A percentile compares a stretch with the other conserved stretches of the same genome.
These are phyloP conservation scores for Yasuhikotakia modesta DNA, from an alignment of 2,797 vertebrate species.

Conservation along the genomic window DNA sequence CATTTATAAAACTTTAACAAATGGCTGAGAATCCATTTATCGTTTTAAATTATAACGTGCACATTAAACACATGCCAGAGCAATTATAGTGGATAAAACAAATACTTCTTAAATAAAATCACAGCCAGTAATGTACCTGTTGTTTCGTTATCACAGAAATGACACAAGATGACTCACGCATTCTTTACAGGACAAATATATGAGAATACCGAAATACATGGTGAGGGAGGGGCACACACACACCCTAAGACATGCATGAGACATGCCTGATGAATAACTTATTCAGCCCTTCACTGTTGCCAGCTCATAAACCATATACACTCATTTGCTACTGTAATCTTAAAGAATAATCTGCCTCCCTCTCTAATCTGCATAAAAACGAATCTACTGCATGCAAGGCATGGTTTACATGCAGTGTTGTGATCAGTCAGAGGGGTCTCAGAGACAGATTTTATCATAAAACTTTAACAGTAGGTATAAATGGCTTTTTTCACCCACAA, in stretches of 20 bases:
- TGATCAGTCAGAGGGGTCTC: background rate
- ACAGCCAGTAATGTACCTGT: background rate
- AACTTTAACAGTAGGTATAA: background rate
- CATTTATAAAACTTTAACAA: background rate
- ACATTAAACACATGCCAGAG: background rate
- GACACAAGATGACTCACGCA: slow-evolving; percentile 3
- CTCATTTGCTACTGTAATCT: background rate
- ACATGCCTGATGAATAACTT: background rate
- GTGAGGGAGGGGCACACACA: background rate
- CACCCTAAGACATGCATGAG: slow-evolving; percentile 9
- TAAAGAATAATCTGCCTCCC: background rate
- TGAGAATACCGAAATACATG: background rate
- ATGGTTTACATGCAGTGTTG: background rate
- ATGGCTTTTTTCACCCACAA: background rate
- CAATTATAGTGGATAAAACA: background rate
- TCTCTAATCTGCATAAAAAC: background rate
- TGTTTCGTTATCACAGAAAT: background rate
- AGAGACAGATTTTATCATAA: background rate
- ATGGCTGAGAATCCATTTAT: background rate
- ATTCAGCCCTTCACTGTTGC: background rate
- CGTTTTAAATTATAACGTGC: background rate
- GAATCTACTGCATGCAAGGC: background rate
- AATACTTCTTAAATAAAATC: background rate
- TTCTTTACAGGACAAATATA: background rate
- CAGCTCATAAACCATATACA: background rate